These are phyloP conservation scores for Mus caroli DNA, from an alignment of 2,797 vertebrate genomes.

Conservation along the genomic window DNA sequence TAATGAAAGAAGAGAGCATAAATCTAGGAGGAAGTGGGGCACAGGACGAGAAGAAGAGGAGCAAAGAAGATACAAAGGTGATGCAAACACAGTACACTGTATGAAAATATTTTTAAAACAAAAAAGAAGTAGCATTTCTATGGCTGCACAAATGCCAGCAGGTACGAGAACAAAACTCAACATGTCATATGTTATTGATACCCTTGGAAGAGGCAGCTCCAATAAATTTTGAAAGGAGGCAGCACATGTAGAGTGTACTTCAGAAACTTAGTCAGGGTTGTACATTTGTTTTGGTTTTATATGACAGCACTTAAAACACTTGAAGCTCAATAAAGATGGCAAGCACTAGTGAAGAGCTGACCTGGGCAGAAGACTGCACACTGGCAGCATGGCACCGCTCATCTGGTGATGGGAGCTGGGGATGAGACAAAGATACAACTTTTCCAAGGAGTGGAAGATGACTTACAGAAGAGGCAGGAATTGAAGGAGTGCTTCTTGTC, in stretches of 20 bases:
- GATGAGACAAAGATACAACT: background rate
- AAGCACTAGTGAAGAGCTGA: background rate
- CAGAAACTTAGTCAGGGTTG: background rate
- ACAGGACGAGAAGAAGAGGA: background rate
- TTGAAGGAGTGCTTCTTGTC: background rate
- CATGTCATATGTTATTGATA: background rate
- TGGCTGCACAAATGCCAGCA: background rate
- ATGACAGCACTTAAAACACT: background rate
- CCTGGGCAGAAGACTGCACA: background rate
- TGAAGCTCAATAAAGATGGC: background rate
- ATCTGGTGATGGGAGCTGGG: background rate
- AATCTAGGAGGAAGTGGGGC: background rate
- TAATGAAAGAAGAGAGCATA: background rate
- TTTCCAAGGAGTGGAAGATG: background rate
- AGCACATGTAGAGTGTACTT: background rate
- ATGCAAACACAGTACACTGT: background rate
- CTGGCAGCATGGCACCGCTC: background rate
- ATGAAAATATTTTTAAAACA: background rate
- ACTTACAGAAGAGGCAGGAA: background rate
- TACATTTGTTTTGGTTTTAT: slow-evolving; percentile 4
- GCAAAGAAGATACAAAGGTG: background rate
- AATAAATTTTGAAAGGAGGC: background rate
- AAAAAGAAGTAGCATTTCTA: background rate
- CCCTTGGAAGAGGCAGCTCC: background rate
- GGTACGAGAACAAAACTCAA: background rate